These are phyloP conservation scores for Columba guinea DNA, from an alignment of 2,797 vertebrate species.

Conservation along the genomic window DNA sequence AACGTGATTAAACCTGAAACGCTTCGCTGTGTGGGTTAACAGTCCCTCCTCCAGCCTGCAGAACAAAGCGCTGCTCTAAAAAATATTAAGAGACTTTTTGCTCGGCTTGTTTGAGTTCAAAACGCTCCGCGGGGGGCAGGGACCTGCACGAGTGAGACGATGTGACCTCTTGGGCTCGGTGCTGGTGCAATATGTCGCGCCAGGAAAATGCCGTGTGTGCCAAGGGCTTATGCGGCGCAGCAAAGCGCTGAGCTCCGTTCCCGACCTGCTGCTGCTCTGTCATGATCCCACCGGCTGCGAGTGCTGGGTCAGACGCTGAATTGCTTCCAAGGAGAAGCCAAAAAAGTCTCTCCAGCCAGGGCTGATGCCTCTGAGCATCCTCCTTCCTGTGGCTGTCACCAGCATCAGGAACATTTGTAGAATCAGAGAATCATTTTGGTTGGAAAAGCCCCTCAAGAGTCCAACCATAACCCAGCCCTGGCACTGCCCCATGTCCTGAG, in stretches of 20 bases:
- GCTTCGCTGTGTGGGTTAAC: neutral
- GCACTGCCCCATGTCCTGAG: too few species aligned
- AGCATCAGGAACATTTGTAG: neutral
- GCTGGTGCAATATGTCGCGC: fast-evolving
- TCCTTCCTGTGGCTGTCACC: fast-evolving
- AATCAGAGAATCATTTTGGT: too few species aligned
- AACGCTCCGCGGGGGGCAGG: neutral
- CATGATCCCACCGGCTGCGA: neutral
- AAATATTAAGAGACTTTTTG: neutral
- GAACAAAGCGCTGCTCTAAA: neutral
- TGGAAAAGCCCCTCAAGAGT: too few species aligned
- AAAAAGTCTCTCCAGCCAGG: neutral
- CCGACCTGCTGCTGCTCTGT: neutral
- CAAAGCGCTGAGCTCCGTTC: neutral
- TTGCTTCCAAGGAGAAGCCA: neutral
- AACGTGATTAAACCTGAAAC: fast-evolving
- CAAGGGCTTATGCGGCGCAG: fast-evolving
- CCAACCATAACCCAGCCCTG: too few species aligned
- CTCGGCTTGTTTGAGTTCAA: neutral
- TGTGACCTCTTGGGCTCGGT: fast-evolving
- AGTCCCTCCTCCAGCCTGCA: fast-evolving
- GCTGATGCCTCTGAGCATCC: neutral
- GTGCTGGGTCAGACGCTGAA: neutral
- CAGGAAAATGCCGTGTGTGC: fast-evolving
- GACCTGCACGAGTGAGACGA: neutral